Base-by-base conservation (phyloP, 2,113 vertebrate genomes). In the Centrocercus urophasianus region DNA sequence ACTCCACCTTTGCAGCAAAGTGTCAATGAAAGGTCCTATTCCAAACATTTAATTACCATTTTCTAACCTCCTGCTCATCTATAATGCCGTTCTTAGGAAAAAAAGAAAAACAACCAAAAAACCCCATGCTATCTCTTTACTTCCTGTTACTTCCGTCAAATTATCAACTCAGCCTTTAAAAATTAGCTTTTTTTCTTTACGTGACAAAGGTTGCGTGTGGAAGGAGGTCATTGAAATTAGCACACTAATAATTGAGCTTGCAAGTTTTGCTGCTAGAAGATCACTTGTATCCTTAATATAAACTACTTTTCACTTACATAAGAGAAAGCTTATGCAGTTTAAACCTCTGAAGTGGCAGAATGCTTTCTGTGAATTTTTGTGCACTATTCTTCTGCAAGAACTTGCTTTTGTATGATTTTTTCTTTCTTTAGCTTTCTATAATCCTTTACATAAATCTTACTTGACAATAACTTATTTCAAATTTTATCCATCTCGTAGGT, bases 31-130 rank as follows among this genome's bases (percentile, higher is more conserved):
- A 91, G 70, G 79, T 96, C 80, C 84, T 95, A 38, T 96, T 93
- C 91, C 74, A 96, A 96, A 88, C 87, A 94, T 91, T 93, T 96
- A 94, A 96, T 97, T 95, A 93, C 18, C 77, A 11, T 96, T 86
- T 52, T 79, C 22, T 92, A 96, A 82, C 65, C 83, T 91, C 24
- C 42, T 90, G 36, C n/a, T 83, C 70, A 43, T 32, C 47, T 88
- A 86, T 48, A 89, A 93, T 54, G 7, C 8, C 60, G 48, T 59
- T 64, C 61, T 32, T 32, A 57, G 20, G 59, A 66, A 43, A 15
- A 43, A 43, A 43, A 15, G 16, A 43, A 43, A 47, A 38, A 38
- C 38, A 38, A 38, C 38, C 38, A 38, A 38, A 38, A 38, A 38
- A 38, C 38, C 38, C 38, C 38, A 45, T 1, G 18, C 4, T 34